Evolutionary conservation across 2,797 vertebrate species (phyloP).

Genomic region (Spatula clypeata): DNA sequence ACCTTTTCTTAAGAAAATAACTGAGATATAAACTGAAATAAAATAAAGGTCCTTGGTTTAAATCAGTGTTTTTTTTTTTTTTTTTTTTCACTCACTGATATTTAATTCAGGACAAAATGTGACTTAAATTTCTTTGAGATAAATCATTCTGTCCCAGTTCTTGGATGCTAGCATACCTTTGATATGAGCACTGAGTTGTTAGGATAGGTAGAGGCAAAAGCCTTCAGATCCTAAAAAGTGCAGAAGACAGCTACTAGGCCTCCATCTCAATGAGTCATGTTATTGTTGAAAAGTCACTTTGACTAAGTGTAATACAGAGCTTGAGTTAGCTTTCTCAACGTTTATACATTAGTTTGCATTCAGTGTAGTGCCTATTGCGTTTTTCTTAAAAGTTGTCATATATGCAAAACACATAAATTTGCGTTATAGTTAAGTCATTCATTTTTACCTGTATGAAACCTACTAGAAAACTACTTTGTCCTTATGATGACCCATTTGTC

Average conservation of each 20-base stretch:
- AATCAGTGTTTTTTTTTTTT: fast-evolving
- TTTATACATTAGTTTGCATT: neutral
- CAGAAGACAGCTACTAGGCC: neutral
- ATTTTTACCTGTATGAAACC: neutral
- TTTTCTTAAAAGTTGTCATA: neutral
- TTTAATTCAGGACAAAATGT: neutral
- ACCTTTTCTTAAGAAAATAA: neutral
- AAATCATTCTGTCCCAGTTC: neutral
- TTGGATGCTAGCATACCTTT: neutral
- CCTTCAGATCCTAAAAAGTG: neutral
- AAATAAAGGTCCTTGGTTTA: neutral
- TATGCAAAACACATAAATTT: neutral
- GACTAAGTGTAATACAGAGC: neutral
- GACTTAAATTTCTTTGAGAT: neutral
- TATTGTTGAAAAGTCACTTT: neutral
- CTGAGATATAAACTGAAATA: neutral
- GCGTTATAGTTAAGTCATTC: neutral
- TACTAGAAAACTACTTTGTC: neutral
- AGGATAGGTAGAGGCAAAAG: neutral
- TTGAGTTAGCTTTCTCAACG: neutral
- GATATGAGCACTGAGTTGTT: neutral
- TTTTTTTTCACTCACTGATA: neutral
- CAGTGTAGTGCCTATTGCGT: neutral
- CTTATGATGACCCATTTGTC: neutral
- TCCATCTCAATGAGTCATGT: neutral